These are phyloP conservation scores for Polypedilum vanderplanki DNA, from an alignment of 1,140 invertebrate genomes.

Conservation along the genomic window DNA sequence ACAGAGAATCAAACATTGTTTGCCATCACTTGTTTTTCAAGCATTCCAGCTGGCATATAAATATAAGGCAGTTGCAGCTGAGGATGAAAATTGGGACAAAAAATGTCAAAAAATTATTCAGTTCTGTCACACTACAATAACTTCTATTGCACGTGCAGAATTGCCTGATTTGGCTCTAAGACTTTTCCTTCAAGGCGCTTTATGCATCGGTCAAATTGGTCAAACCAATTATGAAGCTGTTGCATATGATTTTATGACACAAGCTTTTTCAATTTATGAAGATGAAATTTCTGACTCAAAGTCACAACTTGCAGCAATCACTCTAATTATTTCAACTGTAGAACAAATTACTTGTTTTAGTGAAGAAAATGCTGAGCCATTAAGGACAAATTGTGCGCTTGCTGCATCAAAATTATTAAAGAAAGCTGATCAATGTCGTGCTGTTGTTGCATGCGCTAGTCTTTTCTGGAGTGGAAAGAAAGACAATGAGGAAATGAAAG, in stretches of 20 bases:
- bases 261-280: conserved; percentile 96
- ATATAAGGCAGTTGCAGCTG: conserved; percentile 68
- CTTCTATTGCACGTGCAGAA: conserved; percentile 86
- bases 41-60: conserved; percentile 84
- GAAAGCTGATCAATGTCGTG: conserved; percentile 94
- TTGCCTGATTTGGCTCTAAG: conserved; percentile 86
- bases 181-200: conserved; percentile 89
- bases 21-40: conserved; percentile 95
- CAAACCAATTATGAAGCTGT: conserved; percentile 95
- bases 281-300: conserved; percentile 98
- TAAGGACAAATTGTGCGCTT: conserved; percentile 88
- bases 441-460: conserved; percentile 84
- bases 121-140: conserved; percentile 94
- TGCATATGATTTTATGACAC: conserved; percentile 97
- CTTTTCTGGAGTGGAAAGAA: conserved; percentile 92
- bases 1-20: conserved; percentile 78
- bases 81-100: conserved; percentile 97
- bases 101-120: conserved; percentile 98
- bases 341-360: conserved; percentile 90
- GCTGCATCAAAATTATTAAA: conserved; percentile 93
- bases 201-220: conserved; percentile 84
- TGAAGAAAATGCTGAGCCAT: conserved; percentile 95
- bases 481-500: conserved; percentile 57
- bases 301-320: conserved; percentile 91
- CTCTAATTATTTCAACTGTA: conserved; percentile 89